Percentiles rank a stretch among this genome's conserved stretches.
phyloP scores from a whole-genome alignment of 2,797 vertebrate species.

The Pipistrellus nathusii region DNA sequence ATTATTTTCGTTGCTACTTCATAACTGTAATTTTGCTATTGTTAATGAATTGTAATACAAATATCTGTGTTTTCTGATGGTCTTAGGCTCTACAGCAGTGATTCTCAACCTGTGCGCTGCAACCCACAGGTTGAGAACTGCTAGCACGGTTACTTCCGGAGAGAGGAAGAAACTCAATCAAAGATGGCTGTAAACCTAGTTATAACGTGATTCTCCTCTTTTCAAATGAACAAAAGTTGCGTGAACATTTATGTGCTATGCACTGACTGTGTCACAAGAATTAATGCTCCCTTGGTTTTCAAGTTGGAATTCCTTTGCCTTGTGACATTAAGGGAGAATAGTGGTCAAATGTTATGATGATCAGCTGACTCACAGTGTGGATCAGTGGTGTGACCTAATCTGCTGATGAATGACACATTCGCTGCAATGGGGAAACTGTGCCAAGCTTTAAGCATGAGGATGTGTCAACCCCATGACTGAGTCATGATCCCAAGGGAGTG shows the following conservation, averaged over 20 bases:
- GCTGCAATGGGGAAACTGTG: background rate
- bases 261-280: background rate
- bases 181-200: background rate
- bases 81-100: too few relatives aligned
- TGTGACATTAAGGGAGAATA: background rate
- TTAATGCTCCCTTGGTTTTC: background rate
- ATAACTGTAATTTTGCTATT: too few relatives aligned
- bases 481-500: background rate
- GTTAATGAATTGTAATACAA: too few relatives aligned
- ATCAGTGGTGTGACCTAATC: background rate
- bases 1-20: too few relatives aligned
- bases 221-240: background rate
- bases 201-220: background rate
- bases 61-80: too few relatives aligned
- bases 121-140: too few relatives aligned
- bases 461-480: constrained; percentile 45
- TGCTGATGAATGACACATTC: constrained; percentile 18
- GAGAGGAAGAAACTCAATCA: background rate
- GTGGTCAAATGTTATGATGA: background rate
- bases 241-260: background rate
- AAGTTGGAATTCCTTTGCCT: background rate
- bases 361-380: constrained; percentile 50
- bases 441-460: background rate
- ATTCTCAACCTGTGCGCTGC: too few relatives aligned
- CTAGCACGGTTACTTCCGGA: background rate